Base-by-base conservation (phyloP, 2,113 vertebrate species). In the Dolichallabes microphthalmus region DNA sequence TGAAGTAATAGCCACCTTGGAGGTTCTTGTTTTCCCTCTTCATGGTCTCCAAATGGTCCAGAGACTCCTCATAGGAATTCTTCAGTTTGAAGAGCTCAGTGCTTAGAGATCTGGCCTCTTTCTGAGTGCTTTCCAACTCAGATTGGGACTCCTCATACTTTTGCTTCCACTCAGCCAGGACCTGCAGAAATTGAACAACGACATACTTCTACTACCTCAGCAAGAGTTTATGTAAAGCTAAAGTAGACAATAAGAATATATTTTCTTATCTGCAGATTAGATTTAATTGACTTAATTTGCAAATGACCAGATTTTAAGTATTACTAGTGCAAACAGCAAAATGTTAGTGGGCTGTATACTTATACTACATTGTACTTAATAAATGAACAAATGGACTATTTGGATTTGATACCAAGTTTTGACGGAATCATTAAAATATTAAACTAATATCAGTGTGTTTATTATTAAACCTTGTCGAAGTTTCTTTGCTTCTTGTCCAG, bases 401-500 rank as follows among this genome's bases (percentile, higher is more conserved):
- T 66, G 63, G 63, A 7, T 17, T 68, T 68, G 13, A 35, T 19
- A 35, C 32, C 66, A 35, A 32, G 6, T 69, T 69, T 35, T 69
- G 14, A 30, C 30, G 12, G 14, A 68, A 68, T 32, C 2, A 32
- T 30, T 9, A 32, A 11, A 68, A 68, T 68, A 68, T 32, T 19
- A 39, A 69, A 2, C 22, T 13, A 25, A 45, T 50, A 73, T 73
- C 20, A 73, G 20, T 73, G 19, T 73, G 39, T 13, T 71, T 35
- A 19, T 69, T 68, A 17, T 17, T 32, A 96, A 53, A 94, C 95
- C 90, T 96, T 96, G 90, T 96, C 96, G 0, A 96, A 96, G 88
- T 96, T 96, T 76, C 93, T 95, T 91, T 96, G 96, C 82, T 95
- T 96, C 90, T 96, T 96, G 91, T 96, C 96, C 85, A 96, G 84